Evolutionary conservation across 2,797 vertebrate species (phyloP).

Genomic region (Centropyge bicolor): DNA sequence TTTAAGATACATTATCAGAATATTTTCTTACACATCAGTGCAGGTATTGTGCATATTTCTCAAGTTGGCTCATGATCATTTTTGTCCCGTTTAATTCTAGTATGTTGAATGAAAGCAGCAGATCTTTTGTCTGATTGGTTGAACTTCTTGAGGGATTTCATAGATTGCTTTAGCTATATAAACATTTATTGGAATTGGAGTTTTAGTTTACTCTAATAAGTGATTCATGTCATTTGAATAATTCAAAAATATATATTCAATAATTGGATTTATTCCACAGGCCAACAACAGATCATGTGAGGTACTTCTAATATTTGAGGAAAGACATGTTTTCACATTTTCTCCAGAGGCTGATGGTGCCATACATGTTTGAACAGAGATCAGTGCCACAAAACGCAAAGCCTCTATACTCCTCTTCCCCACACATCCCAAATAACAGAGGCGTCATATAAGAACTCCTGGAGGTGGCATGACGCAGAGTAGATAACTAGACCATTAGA

Average conservation of each 20-base stretch:
- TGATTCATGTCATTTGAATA: neutral
- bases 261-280: neutral
- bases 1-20: neutral
- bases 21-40: neutral
- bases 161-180: neutral
- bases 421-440: conserved; percentile 67
- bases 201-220: neutral
- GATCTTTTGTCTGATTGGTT: neutral
- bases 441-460: conserved; percentile 73
- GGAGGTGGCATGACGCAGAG: conserved; percentile 74
- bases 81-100: neutral
- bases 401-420: conserved; percentile 59
- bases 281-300: neutral
- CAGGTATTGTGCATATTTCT: neutral
- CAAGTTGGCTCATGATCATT: neutral
- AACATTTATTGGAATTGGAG: neutral
- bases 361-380: conserved; percentile 53
- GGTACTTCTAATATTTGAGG: neutral
- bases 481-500: conserved; percentile 68
- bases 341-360: conserved; percentile 12
- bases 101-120: neutral
- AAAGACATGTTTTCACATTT: conserved; percentile 25
- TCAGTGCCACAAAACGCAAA: conserved; percentile 43
- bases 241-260: neutral
- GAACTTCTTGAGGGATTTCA: neutral